Evolutionary conservation across 2,888 invertebrate species (phyloP), one percentile per base, ranked within the genome.

Genomic region (Pterostichus niger): DNA sequence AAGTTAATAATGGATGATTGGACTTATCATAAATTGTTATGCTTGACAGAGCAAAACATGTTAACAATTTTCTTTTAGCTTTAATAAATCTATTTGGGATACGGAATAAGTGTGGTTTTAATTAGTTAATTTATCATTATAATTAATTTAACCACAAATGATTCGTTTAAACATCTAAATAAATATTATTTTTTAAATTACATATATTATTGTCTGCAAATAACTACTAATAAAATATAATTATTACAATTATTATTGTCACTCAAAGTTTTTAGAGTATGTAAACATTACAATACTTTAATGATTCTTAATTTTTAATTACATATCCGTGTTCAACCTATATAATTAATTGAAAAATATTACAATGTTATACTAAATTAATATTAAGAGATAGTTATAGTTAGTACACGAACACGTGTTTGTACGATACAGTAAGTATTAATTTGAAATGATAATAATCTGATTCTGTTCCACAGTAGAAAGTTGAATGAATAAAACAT

Each of bases 1-100:
- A 68, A 52, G 54, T 79, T 79, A 79, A 64, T 79, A 79, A 79
- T 64, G 40, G 17, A 44, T 78, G n/a, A 31, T 54, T 59, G 35
- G 17, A 40, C 40, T 40, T 40, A 40, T 40, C 40, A 9, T 40
- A 40, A 6, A 13, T 7, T 71, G 44, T 44, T 15, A 71, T 15
- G 71, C 71, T 44, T 44, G 44, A 40, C 17, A 44, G 44, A 71
- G 17, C 17, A 71, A 35, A 40, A 40, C 40, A 40, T 7, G 40
- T 40, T 40, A 7, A 40, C 40, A 33, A 31, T 68, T 31, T 31
- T 17, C 68, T 24, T 24, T 24, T 3, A 24, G 24, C 24, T 33
- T 24, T 68, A 24, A 7, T 40, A 40, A 40, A 40, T 9, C 40
- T 40, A 40, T 40, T 40, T 7, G 40, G 40, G 7, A 40, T 40